Conservation (phyloP, 2,888 invertebrate species). For the Megaustenia siamemsis region DNA sequence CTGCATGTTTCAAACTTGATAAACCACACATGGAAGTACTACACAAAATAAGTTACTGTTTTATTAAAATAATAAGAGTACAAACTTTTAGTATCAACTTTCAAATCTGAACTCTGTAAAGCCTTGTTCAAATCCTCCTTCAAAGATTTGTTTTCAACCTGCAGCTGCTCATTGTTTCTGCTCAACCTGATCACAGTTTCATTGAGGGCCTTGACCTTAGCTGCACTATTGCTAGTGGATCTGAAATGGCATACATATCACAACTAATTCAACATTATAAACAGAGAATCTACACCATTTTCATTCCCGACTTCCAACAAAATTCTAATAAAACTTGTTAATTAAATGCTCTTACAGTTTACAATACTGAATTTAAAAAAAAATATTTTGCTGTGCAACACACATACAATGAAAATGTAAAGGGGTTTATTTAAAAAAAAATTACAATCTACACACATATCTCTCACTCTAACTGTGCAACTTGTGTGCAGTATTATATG, state of each 20-base stretch:
- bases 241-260: constrained; percentile 20
- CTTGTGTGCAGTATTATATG: too few species aligned
- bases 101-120: constrained; percentile 64
- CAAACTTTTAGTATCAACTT: constrained; percentile 54
- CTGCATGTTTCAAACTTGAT: too few species aligned
- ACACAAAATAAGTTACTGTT: too few species aligned
- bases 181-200: constrained; percentile 77
- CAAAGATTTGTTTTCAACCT: constrained; percentile 75
- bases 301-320: not conserved
- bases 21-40: not conserved
- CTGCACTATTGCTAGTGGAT: constrained; percentile 64
- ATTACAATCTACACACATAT: too few species aligned
- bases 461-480: too few species aligned
- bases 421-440: too few species aligned
- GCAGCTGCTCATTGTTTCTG: constrained; percentile 74
- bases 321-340: too few species aligned
- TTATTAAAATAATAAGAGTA: not conserved
- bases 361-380: too few species aligned
- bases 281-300: not conserved
- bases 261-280: not conserved
- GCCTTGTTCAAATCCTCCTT: constrained; percentile 76
- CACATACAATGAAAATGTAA: too few species aligned
- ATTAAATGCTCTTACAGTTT: too few species aligned
- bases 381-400: too few species aligned
- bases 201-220: constrained; percentile 76